A percentile compares a stretch with the other conserved stretches of the same genome.
Conservation (phyloP, 2,113 vertebrate species). For the Dasyornis broadbenti region DNA sequence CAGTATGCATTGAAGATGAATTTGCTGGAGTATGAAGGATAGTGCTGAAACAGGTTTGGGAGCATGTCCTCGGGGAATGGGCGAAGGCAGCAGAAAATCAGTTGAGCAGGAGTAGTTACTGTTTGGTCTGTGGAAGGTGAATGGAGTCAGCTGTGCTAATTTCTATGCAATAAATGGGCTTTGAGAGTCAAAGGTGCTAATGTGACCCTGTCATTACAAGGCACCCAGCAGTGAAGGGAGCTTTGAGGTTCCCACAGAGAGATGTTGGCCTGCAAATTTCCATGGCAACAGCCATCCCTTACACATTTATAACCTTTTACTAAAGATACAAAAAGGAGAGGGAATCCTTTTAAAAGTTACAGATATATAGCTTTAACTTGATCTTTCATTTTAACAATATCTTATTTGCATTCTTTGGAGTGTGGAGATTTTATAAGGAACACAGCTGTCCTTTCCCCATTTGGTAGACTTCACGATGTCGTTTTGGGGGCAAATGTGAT, state of each 20-base stretch:
- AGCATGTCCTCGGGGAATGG: background rate
- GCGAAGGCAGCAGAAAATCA: background rate
- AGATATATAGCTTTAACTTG: background rate
- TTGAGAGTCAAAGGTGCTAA: slow-evolving; percentile 28
- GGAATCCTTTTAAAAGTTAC: background rate
- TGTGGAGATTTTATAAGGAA: background rate
- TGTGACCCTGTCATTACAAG: background rate
- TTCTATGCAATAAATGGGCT: background rate
- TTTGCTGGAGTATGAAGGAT: background rate
- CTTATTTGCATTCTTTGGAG: background rate
- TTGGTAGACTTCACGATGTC: background rate
- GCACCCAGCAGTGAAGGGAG: background rate
- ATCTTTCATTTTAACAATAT: background rate
- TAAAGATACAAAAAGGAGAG: background rate
- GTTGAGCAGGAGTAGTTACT: background rate
- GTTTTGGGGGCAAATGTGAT: background rate
- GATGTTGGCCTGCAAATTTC: background rate
- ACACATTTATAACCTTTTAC: slow-evolving; percentile 17
- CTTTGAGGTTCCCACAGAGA: slow-evolving; percentile 29
- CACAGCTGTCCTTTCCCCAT: background rate
- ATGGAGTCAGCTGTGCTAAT: background rate
- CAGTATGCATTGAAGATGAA: fast-evolving
- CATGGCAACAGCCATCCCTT: slow-evolving; percentile 36
- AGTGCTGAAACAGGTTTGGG: background rate
- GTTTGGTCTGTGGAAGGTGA: background rate